Evolutionary conservation across 2,113 vertebrate genomes (phyloP).

Genomic region (Calidris pygmaea): DNA sequence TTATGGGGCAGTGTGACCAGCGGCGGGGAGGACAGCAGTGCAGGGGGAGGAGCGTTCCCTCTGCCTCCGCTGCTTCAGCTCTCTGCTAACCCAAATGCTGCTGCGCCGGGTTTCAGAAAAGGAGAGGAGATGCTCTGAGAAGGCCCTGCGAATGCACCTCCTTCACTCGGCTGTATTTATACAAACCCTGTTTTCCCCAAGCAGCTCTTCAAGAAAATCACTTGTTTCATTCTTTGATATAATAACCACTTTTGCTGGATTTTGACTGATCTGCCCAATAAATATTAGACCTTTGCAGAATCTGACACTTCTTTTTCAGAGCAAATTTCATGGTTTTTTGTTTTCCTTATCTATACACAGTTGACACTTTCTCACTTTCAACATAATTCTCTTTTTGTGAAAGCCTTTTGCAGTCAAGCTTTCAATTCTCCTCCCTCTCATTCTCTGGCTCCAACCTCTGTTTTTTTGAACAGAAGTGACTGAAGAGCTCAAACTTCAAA

Average conservation of each 20-base stretch:
- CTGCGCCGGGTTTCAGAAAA: not conserved
- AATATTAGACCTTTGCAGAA: not conserved
- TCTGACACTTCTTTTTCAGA: not conserved
- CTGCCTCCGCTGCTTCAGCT: not conserved
- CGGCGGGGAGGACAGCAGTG: not conserved
- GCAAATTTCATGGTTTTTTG: not conserved
- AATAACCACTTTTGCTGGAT: not conserved
- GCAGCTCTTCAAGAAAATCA: not conserved
- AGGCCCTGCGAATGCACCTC: not conserved
- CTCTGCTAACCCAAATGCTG: not conserved
- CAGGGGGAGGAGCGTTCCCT: not conserved
- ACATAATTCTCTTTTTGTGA: not conserved
- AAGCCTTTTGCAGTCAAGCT: not conserved
- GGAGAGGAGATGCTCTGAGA: not conserved
- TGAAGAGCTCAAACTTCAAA: not conserved
- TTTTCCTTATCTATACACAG: not conserved
- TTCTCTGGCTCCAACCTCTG: not conserved
- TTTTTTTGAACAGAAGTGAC: not conserved
- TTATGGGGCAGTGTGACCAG: constrained; percentile 12
- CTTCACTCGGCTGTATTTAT: not conserved
- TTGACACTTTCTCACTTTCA: not conserved
- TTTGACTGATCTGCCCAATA: not conserved
- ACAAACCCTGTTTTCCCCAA: not conserved
- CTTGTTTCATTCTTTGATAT: not conserved
- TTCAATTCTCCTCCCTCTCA: not conserved